Percentiles rank a stretch among this genome's conserved stretches.
phyloP scores from a whole-genome alignment of 2,113 vertebrate genomes.

The Sceloporus tristichus region DNA sequence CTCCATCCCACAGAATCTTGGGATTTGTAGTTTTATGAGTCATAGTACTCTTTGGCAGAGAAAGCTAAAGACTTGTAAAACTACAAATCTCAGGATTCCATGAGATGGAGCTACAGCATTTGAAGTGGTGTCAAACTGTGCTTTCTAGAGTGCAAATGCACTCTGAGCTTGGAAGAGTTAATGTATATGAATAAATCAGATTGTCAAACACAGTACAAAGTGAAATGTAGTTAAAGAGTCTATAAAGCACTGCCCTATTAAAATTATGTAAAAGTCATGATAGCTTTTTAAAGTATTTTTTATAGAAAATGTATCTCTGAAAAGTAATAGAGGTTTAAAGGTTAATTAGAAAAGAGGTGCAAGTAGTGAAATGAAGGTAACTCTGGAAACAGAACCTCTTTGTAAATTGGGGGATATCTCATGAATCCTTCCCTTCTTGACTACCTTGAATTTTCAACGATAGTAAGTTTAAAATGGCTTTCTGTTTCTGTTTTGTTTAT shows the following conservation, averaged over 20 bases:
- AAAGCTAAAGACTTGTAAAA: no score
- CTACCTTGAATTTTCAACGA: background rate
- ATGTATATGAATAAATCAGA: background rate
- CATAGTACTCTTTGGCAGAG: no score
- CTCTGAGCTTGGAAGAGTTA: no score
- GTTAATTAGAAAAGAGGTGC: background rate
- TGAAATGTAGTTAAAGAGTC: background rate
- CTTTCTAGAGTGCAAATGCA: no score
- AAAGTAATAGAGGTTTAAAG: slow-evolving; percentile 1
- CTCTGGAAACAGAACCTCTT: background rate
- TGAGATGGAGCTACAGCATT: no score
- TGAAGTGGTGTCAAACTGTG: no score
- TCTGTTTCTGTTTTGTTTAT: background rate
- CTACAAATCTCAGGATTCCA: no score
- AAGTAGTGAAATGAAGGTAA: background rate
- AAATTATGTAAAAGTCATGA: background rate
- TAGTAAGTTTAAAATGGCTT: background rate
- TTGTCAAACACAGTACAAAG: background rate
- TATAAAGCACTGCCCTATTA: background rate
- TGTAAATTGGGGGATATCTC: background rate
- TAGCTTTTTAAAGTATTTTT: background rate
- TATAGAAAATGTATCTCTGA: background rate
- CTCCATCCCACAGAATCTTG: no score
- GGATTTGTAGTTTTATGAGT: no score
- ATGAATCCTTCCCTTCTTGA: background rate